These are phyloP conservation scores for Nyctalus aviator DNA, from an alignment of 2,797 vertebrate species.

Conservation along the genomic window DNA sequence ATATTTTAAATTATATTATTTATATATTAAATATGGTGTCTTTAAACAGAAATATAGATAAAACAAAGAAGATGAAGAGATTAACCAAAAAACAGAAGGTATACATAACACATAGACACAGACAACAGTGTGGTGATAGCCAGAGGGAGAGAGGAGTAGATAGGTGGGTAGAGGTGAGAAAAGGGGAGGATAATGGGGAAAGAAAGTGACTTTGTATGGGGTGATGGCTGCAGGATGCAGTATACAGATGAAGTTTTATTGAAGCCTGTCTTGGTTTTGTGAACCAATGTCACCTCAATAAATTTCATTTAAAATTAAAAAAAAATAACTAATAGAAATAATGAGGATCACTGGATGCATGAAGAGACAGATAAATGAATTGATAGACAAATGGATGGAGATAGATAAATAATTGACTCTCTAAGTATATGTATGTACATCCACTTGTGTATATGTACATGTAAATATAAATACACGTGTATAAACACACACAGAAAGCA, in stretches of 20 bases:
- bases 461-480: neutral
- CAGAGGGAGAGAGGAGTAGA: too few relatives aligned
- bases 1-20: neutral
- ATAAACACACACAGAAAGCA: neutral
- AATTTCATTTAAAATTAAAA: too few relatives aligned
- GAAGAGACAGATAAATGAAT: neutral
- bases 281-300: too few relatives aligned
- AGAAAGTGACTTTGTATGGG: too few relatives aligned
- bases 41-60: conserved; percentile 17
- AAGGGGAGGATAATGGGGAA: too few relatives aligned
- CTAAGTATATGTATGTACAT: neutral
- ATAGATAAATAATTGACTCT: neutral
- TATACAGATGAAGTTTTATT: too few relatives aligned
- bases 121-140: too few relatives aligned
- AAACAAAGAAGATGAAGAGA: neutral
- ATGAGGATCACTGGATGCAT: neutral
- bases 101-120: too few relatives aligned
- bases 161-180: too few relatives aligned
- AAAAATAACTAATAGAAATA: neutral
- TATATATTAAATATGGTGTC: neutral
- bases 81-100: too few relatives aligned
- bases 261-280: too few relatives aligned
- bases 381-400: neutral
- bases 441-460: neutral
- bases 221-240: too few relatives aligned